phyloP scores from a whole-genome alignment of 2,888 invertebrate species.

The Cryptus armator region DNA sequence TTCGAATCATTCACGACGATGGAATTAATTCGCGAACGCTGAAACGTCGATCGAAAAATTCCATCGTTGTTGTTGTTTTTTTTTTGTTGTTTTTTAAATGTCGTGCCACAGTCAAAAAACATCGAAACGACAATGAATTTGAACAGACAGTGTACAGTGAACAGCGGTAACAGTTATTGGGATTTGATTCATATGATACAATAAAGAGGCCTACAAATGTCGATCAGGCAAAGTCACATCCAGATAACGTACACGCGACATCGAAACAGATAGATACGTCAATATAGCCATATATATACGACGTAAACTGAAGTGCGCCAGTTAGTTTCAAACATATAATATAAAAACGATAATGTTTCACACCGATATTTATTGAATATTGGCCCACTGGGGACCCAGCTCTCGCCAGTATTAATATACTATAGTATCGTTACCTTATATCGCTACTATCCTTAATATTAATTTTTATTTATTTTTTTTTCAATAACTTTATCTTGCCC shows the following conservation, averaged over 20 bases:
- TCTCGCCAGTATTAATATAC: slow-evolving; percentile 81
- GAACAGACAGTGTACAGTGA: slow-evolving; percentile 63
- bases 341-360: slow-evolving; percentile 67
- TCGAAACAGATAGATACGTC: slow-evolving; percentile 37
- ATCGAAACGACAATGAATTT: slow-evolving; percentile 66
- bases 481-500: slow-evolving; percentile 26
- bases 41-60: neutral
- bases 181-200: slow-evolving; percentile 49
- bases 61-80: neutral
- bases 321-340: slow-evolving; percentile 49
- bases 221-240: slow-evolving; percentile 65
- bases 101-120: slow-evolving; percentile 62
- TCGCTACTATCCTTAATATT: slow-evolving; percentile 46
- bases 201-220: slow-evolving; percentile 57
- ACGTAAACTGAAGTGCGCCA: slow-evolving; percentile 16
- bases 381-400: slow-evolving; percentile 83
- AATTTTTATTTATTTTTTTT: slow-evolving; percentile 21
- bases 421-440: slow-evolving; percentile 59
- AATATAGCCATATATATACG: slow-evolving; percentile 33
- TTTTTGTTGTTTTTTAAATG: slow-evolving; percentile 16
- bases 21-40: slow-evolving; percentile 3
- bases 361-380: slow-evolving; percentile 85
- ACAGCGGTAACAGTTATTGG: slow-evolving; percentile 61
- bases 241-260: slow-evolving; percentile 57
- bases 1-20: slow-evolving; percentile 30